These are phyloP conservation scores for Smutsia temminckii DNA, from an alignment of 2,797 vertebrate species.

Conservation along the genomic window DNA sequence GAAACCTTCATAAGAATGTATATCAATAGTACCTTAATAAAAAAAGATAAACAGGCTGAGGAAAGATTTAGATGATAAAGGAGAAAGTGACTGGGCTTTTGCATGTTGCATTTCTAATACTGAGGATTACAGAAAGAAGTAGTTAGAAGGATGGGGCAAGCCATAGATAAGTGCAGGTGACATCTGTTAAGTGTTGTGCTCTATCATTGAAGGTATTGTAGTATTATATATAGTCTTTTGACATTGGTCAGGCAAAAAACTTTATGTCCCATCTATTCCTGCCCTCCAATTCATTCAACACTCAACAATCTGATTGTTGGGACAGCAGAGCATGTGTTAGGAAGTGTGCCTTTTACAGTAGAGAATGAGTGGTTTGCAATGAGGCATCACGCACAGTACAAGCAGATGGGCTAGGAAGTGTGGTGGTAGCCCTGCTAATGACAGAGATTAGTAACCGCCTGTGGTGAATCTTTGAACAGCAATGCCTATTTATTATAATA, in stretches of 20 bases:
- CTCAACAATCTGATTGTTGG: neutral
- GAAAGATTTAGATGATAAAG: neutral
- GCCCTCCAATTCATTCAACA: neutral
- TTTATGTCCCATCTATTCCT: neutral
- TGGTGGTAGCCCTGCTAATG: neutral
- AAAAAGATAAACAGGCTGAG: neutral
- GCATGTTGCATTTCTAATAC: neutral
- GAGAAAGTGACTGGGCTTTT: neutral
- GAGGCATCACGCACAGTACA: neutral
- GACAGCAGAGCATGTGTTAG: neutral
- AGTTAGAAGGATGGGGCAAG: neutral
- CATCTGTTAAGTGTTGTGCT: neutral
- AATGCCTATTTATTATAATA: neutral
- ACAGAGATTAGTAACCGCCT: neutral
- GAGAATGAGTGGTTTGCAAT: neutral
- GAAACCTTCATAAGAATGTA: too few relatives aligned
- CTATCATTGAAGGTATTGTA: neutral
- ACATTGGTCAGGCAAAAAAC: neutral
- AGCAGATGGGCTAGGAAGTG: neutral
- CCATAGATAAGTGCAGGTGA: neutral
- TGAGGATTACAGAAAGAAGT: neutral
- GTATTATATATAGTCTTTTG: neutral
- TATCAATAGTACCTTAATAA: too few relatives aligned
- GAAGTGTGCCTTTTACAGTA: accelerated
- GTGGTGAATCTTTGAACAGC: neutral